Evolutionary conservation across 2,888 invertebrate genomes (phyloP).

Genomic region (Lottia scabra): DNA sequence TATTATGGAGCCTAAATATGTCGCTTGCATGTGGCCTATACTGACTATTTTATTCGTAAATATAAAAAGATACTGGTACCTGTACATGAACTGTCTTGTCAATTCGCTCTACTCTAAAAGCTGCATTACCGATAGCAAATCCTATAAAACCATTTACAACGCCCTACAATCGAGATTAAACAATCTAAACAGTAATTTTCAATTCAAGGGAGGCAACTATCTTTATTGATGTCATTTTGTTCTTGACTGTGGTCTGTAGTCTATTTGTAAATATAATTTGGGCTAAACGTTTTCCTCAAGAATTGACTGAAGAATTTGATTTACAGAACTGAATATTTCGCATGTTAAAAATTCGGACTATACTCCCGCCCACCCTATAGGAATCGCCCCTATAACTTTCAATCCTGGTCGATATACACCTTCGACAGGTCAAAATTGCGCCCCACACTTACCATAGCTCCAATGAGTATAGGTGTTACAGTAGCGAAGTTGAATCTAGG

Average conservation of each 20-base stretch:
- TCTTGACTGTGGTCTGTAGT: not conserved
- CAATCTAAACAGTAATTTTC: not conserved
- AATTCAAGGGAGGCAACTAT: not conserved
- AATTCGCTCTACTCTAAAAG: not conserved
- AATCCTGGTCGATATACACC: no score
- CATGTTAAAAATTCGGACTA: no score
- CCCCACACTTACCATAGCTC: not conserved
- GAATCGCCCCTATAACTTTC: no score
- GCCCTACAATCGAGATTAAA: not conserved
- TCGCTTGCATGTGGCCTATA: no score
- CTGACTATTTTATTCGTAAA: not conserved
- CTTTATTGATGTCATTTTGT: not conserved
- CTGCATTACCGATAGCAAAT: not conserved
- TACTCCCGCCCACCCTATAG: no score
- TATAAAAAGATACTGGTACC: not conserved
- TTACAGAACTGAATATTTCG: no score
- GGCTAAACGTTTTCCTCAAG: no score
- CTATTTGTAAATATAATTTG: no score
- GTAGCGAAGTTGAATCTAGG: not conserved
- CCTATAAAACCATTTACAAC: not conserved
- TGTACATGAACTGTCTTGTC: not conserved
- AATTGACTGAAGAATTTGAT: no score
- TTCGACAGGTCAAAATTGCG: no score
- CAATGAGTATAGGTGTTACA: not conserved
- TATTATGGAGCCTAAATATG: no score